phyloP scores from a whole-genome alignment of 2,888 invertebrate species.

The Dione juno region DNA sequence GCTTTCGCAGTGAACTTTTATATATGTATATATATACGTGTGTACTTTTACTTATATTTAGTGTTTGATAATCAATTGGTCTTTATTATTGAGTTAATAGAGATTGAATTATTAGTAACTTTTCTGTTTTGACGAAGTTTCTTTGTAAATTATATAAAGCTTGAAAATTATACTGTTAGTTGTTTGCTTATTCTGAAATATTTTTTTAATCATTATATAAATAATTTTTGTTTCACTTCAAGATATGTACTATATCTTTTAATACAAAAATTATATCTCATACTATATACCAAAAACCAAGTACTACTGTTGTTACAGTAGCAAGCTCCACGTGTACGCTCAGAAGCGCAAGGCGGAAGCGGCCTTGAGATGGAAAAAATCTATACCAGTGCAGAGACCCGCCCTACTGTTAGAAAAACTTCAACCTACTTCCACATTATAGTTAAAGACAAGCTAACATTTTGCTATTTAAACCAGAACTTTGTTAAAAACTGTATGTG shows the following conservation, averaged over 20 bases:
- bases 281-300: neutral
- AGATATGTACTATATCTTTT: too few species aligned
- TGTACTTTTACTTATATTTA: neutral
- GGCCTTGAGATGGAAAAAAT: constrained; percentile 77
- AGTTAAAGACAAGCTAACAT: neutral
- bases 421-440: neutral
- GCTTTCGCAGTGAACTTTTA: neutral
- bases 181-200: too few species aligned
- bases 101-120: neutral
- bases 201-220: too few species aligned
- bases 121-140: neutral
- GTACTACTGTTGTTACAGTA: neutral
- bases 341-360: constrained; percentile 63
- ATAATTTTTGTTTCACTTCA: too few species aligned
- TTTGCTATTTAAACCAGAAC: neutral
- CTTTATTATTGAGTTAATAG: neutral
- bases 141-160: neutral
- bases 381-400: constrained; percentile 70
- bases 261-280: neutral
- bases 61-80: constrained; percentile 8
- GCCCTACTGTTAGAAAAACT: constrained; percentile 44
- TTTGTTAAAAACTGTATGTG: too few species aligned
- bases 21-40: neutral
- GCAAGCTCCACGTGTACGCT: constrained; percentile 60
- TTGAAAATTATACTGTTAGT: too few species aligned